Percentiles rank a stretch among this genome's conserved stretches.
These are phyloP conservation scores for Halcyon chelicuti DNA, from an alignment of 2,797 vertebrate species.

Conservation along the genomic window DNA sequence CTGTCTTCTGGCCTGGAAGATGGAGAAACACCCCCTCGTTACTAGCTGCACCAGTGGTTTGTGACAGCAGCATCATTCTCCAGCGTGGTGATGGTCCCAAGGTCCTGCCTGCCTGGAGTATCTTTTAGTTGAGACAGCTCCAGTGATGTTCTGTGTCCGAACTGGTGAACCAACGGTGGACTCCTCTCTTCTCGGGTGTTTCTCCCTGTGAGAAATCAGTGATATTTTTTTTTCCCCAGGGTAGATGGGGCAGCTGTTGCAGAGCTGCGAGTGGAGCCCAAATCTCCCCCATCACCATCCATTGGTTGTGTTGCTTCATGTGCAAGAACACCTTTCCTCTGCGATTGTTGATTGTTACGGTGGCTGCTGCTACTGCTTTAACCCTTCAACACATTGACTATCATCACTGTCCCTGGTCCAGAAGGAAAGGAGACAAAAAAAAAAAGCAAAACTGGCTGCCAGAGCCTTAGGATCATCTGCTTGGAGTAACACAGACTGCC, in stretches of 20 bases:
- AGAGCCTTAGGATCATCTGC: neutral
- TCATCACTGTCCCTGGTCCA: neutral
- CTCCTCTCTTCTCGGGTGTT: neutral
- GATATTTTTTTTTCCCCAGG: neutral
- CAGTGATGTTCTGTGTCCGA: neutral
- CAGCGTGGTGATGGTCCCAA: fast-evolving
- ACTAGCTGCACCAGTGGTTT: neutral
- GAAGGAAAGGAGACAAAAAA: neutral
- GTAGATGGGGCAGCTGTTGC: neutral
- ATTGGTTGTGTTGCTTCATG: fast-evolving
- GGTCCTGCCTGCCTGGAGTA: neutral
- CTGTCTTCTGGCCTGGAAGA: neutral
- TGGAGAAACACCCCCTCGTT: neutral
- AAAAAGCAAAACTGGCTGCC: neutral
- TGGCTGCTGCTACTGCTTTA: neutral
- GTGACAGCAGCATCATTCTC: fast-evolving
- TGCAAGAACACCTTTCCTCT: neutral
- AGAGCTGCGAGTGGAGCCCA: neutral
- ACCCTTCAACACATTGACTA: neutral
- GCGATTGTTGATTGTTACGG: fast-evolving
- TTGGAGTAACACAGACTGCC: neutral
- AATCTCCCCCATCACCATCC: neutral
- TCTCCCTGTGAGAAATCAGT: neutral
- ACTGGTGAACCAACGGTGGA: neutral
- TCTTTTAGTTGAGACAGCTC: neutral